A percentile compares a stretch with the other conserved stretches of the same genome.
These are phyloP conservation scores for Pogonognathellus flavescens DNA, from an alignment of 1,140 invertebrate genomes.

Conservation along the genomic window DNA sequence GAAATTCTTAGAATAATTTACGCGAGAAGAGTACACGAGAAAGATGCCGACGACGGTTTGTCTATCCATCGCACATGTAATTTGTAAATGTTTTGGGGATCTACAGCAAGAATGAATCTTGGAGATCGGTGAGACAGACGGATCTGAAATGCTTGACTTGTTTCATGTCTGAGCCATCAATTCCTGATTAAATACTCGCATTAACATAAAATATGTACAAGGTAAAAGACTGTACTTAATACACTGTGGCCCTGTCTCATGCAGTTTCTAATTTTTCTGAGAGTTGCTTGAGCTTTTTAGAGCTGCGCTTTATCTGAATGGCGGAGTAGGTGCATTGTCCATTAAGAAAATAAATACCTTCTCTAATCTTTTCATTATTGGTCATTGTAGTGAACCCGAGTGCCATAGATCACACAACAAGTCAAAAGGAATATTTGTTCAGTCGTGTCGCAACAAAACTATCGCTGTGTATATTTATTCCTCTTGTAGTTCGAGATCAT, in stretches of 20 bases:
- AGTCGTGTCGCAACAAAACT: not conserved
- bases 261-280: not conserved
- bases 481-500: conserved; percentile 23
- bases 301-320: not conserved
- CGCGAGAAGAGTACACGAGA: not conserved
- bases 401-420: conserved; percentile 22
- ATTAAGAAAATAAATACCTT: conserved; percentile 28
- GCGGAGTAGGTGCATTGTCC: not conserved
- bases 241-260: not conserved
- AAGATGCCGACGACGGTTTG: not conserved
- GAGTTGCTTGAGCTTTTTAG: not conserved
- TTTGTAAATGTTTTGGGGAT: too few species aligned
- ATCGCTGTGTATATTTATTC: too few species aligned
- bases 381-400: conserved; percentile 10
- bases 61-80: too few species aligned
- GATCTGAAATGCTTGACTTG: too few species aligned
- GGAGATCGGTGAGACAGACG: too few species aligned
- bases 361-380: conserved; percentile 43
- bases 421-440: conserved; percentile 14
- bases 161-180: not conserved
- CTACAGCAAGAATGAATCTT: too few species aligned
- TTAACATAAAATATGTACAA: not conserved
- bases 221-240: too few species aligned
- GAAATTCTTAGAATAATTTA: conserved; percentile 11
- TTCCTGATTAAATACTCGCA: conserved; percentile 17